These are phyloP conservation scores for Antitype chi DNA, from an alignment of 2,888 invertebrate species.

Conservation along the genomic window DNA sequence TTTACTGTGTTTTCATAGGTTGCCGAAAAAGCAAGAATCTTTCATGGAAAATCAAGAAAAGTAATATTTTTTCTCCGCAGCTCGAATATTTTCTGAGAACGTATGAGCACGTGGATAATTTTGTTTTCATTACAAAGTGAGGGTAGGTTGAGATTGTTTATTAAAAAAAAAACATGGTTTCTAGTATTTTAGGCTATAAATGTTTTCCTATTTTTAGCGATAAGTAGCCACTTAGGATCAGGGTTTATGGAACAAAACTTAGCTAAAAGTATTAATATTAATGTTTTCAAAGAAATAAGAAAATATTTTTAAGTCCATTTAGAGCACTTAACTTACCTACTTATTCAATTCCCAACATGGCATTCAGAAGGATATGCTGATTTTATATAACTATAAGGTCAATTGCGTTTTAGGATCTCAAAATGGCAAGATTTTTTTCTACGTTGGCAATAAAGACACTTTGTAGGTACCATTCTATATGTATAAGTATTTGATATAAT, in stretches of 20 bases:
- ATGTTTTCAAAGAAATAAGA: background rate
- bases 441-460: background rate
- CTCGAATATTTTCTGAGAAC: background rate
- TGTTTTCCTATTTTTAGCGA: background rate
- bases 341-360: background rate
- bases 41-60: slow-evolving; percentile 6
- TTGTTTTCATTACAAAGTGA: slow-evolving; percentile 16
- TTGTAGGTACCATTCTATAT: background rate
- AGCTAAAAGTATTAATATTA: background rate
- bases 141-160: background rate
- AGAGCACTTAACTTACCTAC: background rate
- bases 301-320: background rate
- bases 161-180: background rate
- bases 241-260: background rate
- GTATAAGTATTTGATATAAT: too few species aligned
- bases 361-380: background rate
- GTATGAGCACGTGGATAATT: background rate
- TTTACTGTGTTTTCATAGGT: too few species aligned
- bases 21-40: background rate
- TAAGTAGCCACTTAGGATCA: slow-evolving; percentile 4
- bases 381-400: background rate
- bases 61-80: background rate
- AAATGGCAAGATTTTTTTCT: background rate
- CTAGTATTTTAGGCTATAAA: background rate
- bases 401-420: background rate